Evolutionary conservation across 2,797 vertebrate genomes (phyloP).

Genomic region (Prionace glauca): DNA sequence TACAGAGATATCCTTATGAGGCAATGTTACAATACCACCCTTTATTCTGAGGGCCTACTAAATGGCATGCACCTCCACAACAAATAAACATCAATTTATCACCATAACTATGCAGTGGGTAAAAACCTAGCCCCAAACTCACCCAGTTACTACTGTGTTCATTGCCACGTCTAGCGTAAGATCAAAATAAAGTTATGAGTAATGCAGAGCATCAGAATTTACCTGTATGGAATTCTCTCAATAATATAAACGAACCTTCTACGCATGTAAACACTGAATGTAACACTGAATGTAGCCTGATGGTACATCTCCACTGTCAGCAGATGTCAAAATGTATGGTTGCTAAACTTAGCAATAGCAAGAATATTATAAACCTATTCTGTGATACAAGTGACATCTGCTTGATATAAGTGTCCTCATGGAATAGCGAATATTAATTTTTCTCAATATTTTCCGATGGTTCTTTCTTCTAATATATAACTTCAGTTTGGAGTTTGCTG

Average conservation of each 20-base stretch:
- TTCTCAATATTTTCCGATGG: not conserved
- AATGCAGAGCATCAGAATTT: not conserved
- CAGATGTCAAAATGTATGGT: not conserved
- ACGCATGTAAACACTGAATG: not conserved
- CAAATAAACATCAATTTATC: not conserved
- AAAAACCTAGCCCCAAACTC: not conserved
- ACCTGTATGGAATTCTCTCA: not conserved
- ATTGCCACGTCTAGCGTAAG: not conserved
- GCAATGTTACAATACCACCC: not conserved
- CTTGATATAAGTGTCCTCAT: not conserved
- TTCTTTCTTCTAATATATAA: not conserved
- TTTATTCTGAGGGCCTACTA: not conserved
- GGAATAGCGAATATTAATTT: not conserved
- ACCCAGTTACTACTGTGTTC: not conserved
- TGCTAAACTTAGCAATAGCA: not conserved
- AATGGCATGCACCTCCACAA: not conserved
- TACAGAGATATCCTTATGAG: not conserved
- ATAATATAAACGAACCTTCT: not conserved
- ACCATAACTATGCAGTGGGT: not conserved
- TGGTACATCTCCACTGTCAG: not conserved
- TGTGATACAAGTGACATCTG: not conserved
- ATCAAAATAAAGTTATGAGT: not conserved
- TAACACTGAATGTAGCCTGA: not conserved
- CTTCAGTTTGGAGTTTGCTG: not conserved
- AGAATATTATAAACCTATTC: not conserved